Percentiles rank a stretch among this genome's conserved stretches.
Conservation (phyloP, 2,888 invertebrate genomes). For the Tupiocoris notatus region DNA sequence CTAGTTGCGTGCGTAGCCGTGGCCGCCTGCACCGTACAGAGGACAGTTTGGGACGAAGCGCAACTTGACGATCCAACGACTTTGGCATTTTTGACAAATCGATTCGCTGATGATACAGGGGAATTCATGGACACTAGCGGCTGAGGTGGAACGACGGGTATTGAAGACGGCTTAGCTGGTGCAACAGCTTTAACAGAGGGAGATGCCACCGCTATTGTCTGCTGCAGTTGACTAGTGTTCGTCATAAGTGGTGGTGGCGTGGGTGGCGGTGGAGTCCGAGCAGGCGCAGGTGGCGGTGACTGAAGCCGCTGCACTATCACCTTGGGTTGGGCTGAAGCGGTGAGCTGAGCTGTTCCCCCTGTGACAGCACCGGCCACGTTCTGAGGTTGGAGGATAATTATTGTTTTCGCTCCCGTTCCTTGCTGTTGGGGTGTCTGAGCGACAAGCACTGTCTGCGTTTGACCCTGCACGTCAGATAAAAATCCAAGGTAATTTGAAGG, state of each 20-base stretch:
- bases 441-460: slow-evolving; percentile 64
- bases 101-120: not conserved
- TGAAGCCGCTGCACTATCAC: slow-evolving; percentile 50
- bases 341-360: slow-evolving; percentile 29
- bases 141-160: not conserved
- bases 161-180: not conserved
- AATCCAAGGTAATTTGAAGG: too few relatives aligned
- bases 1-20: slow-evolving; percentile 51
- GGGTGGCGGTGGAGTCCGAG: slow-evolving; percentile 36
- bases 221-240: slow-evolving; percentile 8
- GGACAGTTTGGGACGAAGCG: not conserved
- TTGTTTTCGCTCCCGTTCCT: slow-evolving; percentile 66
- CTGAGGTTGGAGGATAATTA: slow-evolving; percentile 67
- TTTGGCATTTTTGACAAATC: not conserved
- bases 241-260: slow-evolving; percentile 2
- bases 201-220: not conserved
- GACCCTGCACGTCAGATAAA: slow-evolving; percentile 57
- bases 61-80: not conserved
- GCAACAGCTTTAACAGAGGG: not conserved
- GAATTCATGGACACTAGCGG: not conserved
- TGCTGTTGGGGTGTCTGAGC: slow-evolving; percentile 68
- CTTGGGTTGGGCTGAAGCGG: slow-evolving; percentile 43
- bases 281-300: slow-evolving; percentile 47
- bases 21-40: slow-evolving; percentile 46
- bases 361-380: slow-evolving; percentile 51